phyloP scores from a whole-genome alignment of 53 echinoderm and acorn worm genomes.

The Hippasteria phrygiana region DNA sequence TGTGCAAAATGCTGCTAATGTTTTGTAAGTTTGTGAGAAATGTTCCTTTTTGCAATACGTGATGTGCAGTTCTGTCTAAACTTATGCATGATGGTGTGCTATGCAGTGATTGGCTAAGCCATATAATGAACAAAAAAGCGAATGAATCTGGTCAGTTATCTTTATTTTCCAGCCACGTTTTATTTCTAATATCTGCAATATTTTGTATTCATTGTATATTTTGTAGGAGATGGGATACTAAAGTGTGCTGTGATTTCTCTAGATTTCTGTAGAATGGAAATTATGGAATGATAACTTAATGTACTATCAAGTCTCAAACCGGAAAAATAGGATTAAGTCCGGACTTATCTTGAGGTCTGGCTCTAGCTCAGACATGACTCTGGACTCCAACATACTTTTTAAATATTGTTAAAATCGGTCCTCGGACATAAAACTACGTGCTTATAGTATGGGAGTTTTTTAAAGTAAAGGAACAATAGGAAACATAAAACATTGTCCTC shows the following conservation, averaged over 20 bases:
- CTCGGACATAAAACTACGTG: too few relatives aligned
- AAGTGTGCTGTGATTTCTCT: not conserved
- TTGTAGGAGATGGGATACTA: not conserved
- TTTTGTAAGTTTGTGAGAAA: not conserved
- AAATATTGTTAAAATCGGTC: too few relatives aligned
- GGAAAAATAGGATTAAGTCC: too few relatives aligned
- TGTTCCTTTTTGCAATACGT: slow-evolving; percentile 21
- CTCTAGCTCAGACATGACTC: too few relatives aligned
- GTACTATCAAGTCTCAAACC: too few relatives aligned
- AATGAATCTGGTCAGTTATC: not conserved
- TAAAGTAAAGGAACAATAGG: too few relatives aligned
- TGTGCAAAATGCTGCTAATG: not conserved
- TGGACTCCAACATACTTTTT: too few relatives aligned
- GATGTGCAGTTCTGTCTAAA: slow-evolving; percentile 16
- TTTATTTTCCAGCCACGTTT: not conserved
- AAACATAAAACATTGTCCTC: too few relatives aligned
- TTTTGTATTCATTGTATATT: not conserved
- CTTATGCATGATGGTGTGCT: slow-evolving; percentile 28
- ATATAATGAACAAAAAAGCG: too few relatives aligned
- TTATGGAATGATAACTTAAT: not conserved
- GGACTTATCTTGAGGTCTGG: too few relatives aligned
- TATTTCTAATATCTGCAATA: not conserved
- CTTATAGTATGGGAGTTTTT: too few relatives aligned
- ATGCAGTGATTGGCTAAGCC: not conserved
- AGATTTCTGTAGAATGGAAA: too few relatives aligned